Evolutionary conservation across 2,888 invertebrate genomes (phyloP), one percentile per base, ranked within the genome.

Genomic region (Trachelus iudaicus): DNA sequence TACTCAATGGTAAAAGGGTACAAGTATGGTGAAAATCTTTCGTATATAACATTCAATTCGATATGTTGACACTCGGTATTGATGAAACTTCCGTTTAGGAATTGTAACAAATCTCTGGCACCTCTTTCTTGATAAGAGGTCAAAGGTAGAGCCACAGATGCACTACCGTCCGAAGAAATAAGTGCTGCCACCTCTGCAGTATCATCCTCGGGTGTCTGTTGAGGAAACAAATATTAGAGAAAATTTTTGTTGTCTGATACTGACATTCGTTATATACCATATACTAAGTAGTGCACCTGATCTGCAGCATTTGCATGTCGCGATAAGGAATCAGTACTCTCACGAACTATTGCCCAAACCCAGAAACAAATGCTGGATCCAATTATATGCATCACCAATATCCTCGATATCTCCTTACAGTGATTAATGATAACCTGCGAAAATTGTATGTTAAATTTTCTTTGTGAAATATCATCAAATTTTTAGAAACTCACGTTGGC

Each of bases 1-100:
- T 95, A 96, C 90, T 96, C 95, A 37, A 96, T 95, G 82, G 95
- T 95, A 90, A 96, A 96, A 0, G 96, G 96, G 86, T 95, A 96
- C 30, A 97, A 92, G 88, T 96, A 96, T 0, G 96, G 96, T 1
- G 96, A 95, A 86, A 95, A 94, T 87, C 94, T 93, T 86, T 93
- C 93, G 81, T 93, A 92, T 76, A 94, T 93, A 1, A 92, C 87
- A 75, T 89, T 92, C 76, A 94, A 87, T n/a, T 77, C 79, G 1
- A 40, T 74, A 13, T 76, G 76, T 33, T 76, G 79, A 69, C 79
- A 79, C 3, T 74, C n/a, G 37, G n/a, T 37, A 34, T 34, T 31
- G 73, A 79, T 73, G 12, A 87, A 87, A 75, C 92, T 92, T 34
- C 93, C 84, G 82, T 93, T 92, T 13, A 93, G 84, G 76, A 88